phyloP scores from a whole-genome alignment of 1,140 invertebrate genomes.

The Ceratosolen fusciceps region DNA sequence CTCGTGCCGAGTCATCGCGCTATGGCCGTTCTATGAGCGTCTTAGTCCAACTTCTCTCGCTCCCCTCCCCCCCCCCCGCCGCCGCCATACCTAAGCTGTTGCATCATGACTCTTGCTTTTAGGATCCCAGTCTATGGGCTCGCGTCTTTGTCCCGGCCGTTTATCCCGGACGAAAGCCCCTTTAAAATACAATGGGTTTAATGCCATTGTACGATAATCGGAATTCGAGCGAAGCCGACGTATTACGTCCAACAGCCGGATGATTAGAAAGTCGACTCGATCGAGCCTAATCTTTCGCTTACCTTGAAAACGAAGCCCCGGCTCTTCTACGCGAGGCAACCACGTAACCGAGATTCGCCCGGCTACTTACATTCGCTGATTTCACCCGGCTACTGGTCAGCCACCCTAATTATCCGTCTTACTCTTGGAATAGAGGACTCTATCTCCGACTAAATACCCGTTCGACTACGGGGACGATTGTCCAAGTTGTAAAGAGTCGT shows the following conservation, averaged over 20 bases:
- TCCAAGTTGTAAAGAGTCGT: neutral
- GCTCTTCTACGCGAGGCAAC: too few relatives aligned
- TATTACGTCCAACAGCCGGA: neutral
- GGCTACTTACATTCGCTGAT: neutral
- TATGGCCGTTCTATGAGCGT: neutral
- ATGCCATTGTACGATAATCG: neutral
- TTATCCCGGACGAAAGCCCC: neutral
- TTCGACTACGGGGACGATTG: too few relatives aligned
- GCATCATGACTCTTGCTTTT: constrained; percentile 15
- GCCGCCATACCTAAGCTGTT: neutral
- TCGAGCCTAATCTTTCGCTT: neutral
- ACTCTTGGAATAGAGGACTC: too few relatives aligned
- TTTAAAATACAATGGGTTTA: neutral
- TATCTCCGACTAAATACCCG: too few relatives aligned
- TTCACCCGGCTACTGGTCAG: too few relatives aligned
- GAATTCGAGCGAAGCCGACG: neutral
- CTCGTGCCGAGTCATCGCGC: neutral
- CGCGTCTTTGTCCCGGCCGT: neutral
- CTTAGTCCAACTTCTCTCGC: neutral
- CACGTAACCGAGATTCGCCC: neutral
- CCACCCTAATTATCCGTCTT: too few relatives aligned
- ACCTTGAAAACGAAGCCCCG: neutral
- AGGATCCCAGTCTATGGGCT: neutral
- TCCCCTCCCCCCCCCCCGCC: neutral
- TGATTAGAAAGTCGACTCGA: neutral